Percentiles rank a stretch among this genome's conserved stretches.
Evolutionary conservation across 2,113 vertebrate species (phyloP).

Genomic region (Peromyscus polionotus): DNA sequence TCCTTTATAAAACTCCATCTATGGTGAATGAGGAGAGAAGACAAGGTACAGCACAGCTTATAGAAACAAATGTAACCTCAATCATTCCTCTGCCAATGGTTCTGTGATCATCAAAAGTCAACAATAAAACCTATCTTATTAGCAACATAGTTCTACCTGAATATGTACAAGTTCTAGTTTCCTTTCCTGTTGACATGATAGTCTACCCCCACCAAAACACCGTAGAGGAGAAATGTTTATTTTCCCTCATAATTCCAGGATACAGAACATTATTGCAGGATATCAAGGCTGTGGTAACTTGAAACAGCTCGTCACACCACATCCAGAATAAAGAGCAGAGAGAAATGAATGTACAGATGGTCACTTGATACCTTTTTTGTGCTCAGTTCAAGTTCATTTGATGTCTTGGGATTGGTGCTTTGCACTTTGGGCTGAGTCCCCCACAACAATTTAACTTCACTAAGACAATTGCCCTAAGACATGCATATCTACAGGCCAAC

Average conservation of each 20-base stretch:
- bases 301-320: background rate
- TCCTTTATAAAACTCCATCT: background rate
- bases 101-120: slow-evolving; percentile 24
- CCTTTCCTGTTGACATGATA: background rate
- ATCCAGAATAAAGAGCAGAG: background rate
- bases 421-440: background rate
- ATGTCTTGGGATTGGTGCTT: no score
- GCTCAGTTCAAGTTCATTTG: background rate
- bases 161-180: background rate
- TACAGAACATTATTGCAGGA: background rate
- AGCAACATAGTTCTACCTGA: background rate
- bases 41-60: background rate
- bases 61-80: background rate
- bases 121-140: background rate
- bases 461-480: no score
- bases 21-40: background rate
- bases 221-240: background rate
- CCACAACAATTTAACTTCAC: background rate
- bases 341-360: no score
- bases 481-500: background rate
- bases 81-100: background rate
- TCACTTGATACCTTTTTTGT: background rate
- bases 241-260: background rate
- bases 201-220: background rate
- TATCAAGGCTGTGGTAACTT: background rate